Conservation (phyloP, 1,140 invertebrate species). For the Lepidurus arcticus region DNA sequence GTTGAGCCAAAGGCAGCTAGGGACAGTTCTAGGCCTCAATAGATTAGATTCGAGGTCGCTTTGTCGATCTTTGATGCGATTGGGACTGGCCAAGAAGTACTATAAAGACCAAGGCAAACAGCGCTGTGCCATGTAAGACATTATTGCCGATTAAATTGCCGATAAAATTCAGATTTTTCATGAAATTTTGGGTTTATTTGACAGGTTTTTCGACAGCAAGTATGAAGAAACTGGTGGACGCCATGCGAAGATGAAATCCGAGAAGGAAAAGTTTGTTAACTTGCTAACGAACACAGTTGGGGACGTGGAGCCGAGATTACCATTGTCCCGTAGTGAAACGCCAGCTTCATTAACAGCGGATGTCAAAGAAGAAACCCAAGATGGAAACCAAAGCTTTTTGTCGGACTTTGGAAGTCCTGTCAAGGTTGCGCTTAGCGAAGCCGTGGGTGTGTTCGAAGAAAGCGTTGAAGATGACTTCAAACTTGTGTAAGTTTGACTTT, state of each 20-base stretch:
- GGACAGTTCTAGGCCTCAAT: constrained; percentile 47
- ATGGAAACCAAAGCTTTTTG: not conserved
- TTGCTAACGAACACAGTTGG: not conserved
- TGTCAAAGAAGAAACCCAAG: not conserved
- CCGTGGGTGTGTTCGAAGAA: constrained; percentile 43
- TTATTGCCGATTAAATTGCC: constrained; percentile 34
- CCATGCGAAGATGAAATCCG: not conserved
- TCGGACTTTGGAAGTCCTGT: not conserved
- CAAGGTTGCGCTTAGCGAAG: constrained; percentile 41
- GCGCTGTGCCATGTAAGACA: constrained; percentile 47
- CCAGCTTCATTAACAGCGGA: not conserved
- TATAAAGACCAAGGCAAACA: constrained; percentile 54
- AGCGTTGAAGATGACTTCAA: not conserved
- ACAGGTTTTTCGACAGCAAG: constrained; percentile 22
- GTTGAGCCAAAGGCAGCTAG: constrained; percentile 47
- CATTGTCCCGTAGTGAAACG: not conserved
- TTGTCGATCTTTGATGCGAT: constrained; percentile 44
- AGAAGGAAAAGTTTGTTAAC: constrained; percentile 1
- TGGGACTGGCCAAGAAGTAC: constrained; percentile 47
- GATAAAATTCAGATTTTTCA: not conserved
- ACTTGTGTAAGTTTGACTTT: not conserved
- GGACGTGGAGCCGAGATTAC: not conserved
- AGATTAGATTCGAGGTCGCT: constrained; percentile 51
- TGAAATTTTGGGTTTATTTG: not conserved
- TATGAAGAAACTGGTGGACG: not conserved